Base-by-base conservation (phyloP, 2,797 vertebrate genomes). In the Taeniopygia guttata region DNA sequence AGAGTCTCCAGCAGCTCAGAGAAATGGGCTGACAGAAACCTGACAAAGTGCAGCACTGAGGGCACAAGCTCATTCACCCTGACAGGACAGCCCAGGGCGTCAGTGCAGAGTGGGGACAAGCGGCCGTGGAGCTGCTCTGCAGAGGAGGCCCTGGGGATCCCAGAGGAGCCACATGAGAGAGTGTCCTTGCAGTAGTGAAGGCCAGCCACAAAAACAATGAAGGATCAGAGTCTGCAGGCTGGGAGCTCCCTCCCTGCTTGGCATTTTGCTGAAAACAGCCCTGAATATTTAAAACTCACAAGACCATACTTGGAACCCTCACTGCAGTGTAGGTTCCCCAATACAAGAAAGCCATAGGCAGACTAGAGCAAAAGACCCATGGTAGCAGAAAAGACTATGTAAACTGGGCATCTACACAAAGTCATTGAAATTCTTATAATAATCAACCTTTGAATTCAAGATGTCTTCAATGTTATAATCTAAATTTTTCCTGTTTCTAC, bases 21-120 rank as follows among this genome's bases (percentile, higher is more conserved):
- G 30, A 54, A 80, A 69, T 4, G 17, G n/a, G 13, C n/a, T 80
- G 60, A 18, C 22, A 26, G 36, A 66, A 70, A 30, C 18, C 9
- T 16, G 13, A 4, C 16, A 4, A 43, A 34, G 15, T 14, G 38
- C 67, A 67, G 11, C 36, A 4, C 0, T 0, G 2, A 3, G 38
- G 40, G 10, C 60, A 48, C 20, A 72, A 42, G 36, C 8, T 16
- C 25, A 3, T 8, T 46, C n/a, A 7, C 12, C 7, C 26, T 0
- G 38, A 29, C 12, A 10, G 59, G n/a, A 73, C 49, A 67, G 42
- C 29, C 51, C 9, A 23, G 23, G 40, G 11, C 12, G 5, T 17
- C 29, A 43, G 9, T 7, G 11, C 21, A 43, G 43, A 9, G 38
- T 21, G 16, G 30, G 12, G 7, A 42, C 46, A 36, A 9, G 8